Percentiles rank a stretch among this genome's conserved stretches.
Conservation (phyloP, 1,140 invertebrate species). For the Caenorhabditis elegans region DNA sequence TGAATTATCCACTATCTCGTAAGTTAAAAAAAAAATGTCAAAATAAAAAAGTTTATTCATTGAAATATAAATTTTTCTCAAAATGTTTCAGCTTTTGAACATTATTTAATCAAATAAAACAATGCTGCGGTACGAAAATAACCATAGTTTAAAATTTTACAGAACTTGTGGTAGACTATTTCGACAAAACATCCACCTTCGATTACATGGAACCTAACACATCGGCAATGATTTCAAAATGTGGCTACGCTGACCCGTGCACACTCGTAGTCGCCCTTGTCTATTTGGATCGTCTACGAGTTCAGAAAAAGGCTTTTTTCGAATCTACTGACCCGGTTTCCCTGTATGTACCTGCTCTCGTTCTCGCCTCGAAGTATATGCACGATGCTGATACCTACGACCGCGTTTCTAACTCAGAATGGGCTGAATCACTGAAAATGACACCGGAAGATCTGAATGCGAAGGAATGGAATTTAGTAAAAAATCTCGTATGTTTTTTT, state of each 20-base stretch:
- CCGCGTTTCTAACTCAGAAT: conserved; percentile 46
- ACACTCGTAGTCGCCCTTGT: conserved; percentile 59
- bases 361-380: conserved; percentile 60
- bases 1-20: conserved; percentile 55
- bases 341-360: conserved; percentile 58
- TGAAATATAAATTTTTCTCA: background rate
- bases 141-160: conserved; percentile 22
- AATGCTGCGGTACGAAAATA: too few relatives aligned
- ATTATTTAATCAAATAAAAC: too few relatives aligned
- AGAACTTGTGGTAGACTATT: conserved; percentile 62
- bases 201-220: conserved; percentile 53
- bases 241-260: conserved; percentile 51
- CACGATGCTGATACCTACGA: conserved; percentile 51
- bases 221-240: conserved; percentile 36
- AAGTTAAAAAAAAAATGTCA: background rate
- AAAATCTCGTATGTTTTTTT: conserved; percentile 26
- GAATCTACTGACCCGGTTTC: conserved; percentile 53
- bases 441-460: conserved; percentile 20
- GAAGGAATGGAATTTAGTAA: conserved; percentile 34
- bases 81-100: background rate
- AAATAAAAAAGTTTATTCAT: background rate
- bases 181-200: conserved; percentile 49
- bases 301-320: conserved; percentile 48
- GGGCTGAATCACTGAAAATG: conserved; percentile 29
- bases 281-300: conserved; percentile 58